Evolutionary conservation across 2,888 invertebrate species (phyloP).

Genomic region (Atethmia centrago): DNA sequence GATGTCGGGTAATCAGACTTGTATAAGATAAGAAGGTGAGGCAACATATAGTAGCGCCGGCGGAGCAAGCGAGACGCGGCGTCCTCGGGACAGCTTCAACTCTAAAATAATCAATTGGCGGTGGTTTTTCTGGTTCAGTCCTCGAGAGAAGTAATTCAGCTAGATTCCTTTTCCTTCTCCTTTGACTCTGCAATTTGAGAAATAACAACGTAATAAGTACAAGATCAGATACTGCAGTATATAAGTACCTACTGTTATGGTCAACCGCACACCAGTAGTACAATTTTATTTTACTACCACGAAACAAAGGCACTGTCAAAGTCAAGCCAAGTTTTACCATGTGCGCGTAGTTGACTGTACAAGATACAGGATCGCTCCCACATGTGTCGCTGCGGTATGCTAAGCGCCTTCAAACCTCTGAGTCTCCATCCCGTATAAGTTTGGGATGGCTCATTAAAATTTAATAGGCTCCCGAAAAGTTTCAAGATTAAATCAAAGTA

Average conservation of each 20-base stretch:
- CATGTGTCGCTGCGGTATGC: not conserved
- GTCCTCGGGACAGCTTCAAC: conserved; percentile 76
- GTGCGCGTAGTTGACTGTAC: not conserved
- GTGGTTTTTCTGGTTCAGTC: conserved; percentile 89
- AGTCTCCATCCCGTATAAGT: not conserved
- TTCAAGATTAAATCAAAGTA: conserved; percentile 6
- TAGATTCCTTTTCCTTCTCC: conserved; percentile 93
- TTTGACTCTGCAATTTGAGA: conserved; percentile 91
- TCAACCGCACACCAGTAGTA: not conserved
- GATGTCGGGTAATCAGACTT: conserved; percentile 80
- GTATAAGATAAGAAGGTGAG: conserved; percentile 80
- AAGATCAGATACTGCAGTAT: not conserved
- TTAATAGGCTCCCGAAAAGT: conserved; percentile 14
- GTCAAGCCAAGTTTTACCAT: conserved; percentile 5
- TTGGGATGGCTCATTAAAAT: conserved; percentile 18
- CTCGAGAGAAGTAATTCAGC: conserved; percentile 90
- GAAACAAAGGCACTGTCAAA: not conserved
- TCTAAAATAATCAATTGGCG: conserved; percentile 90
- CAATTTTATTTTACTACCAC: too few relatives aligned
- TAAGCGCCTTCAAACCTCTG: conserved; percentile 4
- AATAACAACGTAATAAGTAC: conserved; percentile 26
- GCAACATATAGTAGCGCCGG: conserved; percentile 79
- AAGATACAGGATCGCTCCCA: not conserved
- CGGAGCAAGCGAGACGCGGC: conserved; percentile 72
- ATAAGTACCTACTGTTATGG: not conserved